Percentiles rank a stretch among this genome's conserved stretches.
Evolutionary conservation across 1,140 invertebrate genomes (phyloP).

Genomic region (Atopsyche davidsoni): DNA sequence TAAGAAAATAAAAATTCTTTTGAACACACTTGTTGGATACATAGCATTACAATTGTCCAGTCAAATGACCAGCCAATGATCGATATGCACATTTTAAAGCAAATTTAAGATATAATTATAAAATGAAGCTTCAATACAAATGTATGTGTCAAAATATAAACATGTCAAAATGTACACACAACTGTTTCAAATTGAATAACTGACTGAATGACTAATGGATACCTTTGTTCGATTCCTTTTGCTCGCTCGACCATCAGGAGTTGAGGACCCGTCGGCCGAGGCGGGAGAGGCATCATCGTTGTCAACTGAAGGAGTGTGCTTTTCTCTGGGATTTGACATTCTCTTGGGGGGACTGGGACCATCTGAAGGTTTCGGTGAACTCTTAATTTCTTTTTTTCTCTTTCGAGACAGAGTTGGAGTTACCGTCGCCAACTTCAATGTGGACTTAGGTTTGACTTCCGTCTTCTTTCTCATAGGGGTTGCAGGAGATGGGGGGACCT

Average conservation of each 20-base stretch:
- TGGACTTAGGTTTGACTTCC: slow-evolving; percentile 41
- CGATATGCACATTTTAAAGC: too few relatives aligned
- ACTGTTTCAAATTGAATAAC: too few relatives aligned
- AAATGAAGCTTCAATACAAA: too few relatives aligned
- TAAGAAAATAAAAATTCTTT: too few relatives aligned
- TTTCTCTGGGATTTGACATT: slow-evolving; percentile 29
- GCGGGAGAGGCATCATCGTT: slow-evolving; percentile 22
- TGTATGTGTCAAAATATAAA: too few relatives aligned
- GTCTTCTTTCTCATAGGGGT: slow-evolving; percentile 19
- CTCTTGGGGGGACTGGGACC: slow-evolving; percentile 40
- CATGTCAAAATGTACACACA: too few relatives aligned
- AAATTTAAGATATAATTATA: too few relatives aligned
- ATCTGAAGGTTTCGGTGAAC: slow-evolving; percentile 37
- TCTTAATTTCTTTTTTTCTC: slow-evolving; percentile 37
- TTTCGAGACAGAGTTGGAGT: slow-evolving; percentile 46
- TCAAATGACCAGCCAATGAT: too few relatives aligned
- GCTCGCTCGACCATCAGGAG: slow-evolving; percentile 38
- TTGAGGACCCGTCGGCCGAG: slow-evolving; percentile 14
- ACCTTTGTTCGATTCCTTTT: slow-evolving; percentile 48
- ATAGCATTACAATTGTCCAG: too few relatives aligned
- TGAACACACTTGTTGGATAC: too few relatives aligned
- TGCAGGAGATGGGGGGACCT: not conserved
- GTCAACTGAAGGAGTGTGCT: slow-evolving; percentile 32
- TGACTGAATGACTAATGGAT: too few relatives aligned
- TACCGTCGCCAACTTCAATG: slow-evolving; percentile 48